Base-by-base conservation (phyloP, 2,888 invertebrate genomes). In the Stenolophus ochropezus region DNA sequence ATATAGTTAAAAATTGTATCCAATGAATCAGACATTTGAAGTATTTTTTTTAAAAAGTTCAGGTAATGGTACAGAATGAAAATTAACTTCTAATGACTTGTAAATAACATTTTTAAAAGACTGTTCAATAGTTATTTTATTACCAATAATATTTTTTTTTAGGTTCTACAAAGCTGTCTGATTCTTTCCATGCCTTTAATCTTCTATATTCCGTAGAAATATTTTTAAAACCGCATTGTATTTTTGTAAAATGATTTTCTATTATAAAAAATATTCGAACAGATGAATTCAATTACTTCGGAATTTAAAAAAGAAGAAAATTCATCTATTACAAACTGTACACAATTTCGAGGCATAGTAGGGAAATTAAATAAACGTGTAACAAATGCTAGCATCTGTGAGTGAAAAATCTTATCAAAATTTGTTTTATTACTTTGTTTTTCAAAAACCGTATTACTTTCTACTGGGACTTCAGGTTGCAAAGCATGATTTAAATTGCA, bases 271-370 rank as follows among this genome's bases (percentile, higher is more conserved):
- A n/a, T n/a, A n/a, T n/a, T n/a, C n/a, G n/a, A n/a, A n/a, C n/a
- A n/a, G n/a, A n/a, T n/a, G n/a, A n/a, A n/a, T n/a, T n/a, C n/a
- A n/a, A n/a, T n/a, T n/a, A n/a, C n/a, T n/a, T n/a, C n/a, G n/a
- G n/a, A n/a, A n/a, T n/a, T n/a, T n/a, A n/a, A n/a, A n/a, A n/a
- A n/a, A n/a, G n/a, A n/a, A n/a, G n/a, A n/a, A n/a, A n/a, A n/a
- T n/a, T n/a, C n/a, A n/a, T n/a, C n/a, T n/a, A n/a, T n/a, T n/a
- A n/a, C n/a, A n/a, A n/a, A n/a, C n/a, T 53, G 53, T 4, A 53
- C 53, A 53, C 53, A 53, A 53, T 53, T 53, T 53, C 53, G 5
- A 16, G 53, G 53, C 53, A 53, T 53, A 4, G 53, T 53, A 11
- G 53, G 53, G 5, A 4, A n/a, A 2, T 58, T 58, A 58, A 20